Evolutionary conservation across 2,797 vertebrate genomes (phyloP), one percentile per base, ranked within the genome.

Genomic region (Menidia menidia): DNA sequence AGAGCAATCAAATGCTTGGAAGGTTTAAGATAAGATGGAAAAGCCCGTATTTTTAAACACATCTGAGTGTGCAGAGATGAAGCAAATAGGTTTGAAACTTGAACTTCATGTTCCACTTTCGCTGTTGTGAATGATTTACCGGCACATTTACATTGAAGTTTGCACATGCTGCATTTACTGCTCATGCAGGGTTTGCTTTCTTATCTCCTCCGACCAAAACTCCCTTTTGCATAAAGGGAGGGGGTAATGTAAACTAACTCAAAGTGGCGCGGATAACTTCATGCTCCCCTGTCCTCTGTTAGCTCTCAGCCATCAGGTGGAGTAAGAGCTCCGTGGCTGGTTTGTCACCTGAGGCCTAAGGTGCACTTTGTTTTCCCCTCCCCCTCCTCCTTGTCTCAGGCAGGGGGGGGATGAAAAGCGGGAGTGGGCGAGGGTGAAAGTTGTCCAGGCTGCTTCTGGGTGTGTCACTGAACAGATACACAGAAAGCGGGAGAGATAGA

Each of bases 261-360:
- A 50, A 5, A 74, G 48, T 19, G 3, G n/a, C 18, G 31, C 50
- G 19, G 43, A 12, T 71, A 66, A 72, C 43, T 78, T 43, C 31
- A 57, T 56, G 61, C 1, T 25, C 25, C 25, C 1, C 35, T 41
- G 58, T 71, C 72, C 56, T 65, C 19, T 65, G 64, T 60, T 61
- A 7, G 39, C 54, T 71, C 6, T 61, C 47, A 2, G 73, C 90
- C 92, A 62, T 87, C 73, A 91, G 92, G 88, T 89, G 92, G 90
- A 70, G 89, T 45, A 52, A 89, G 76, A 77, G 80, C 71, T 83
- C 71, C 60, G 80, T 77, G 86, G 89, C 88, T 92, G 84, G 48
- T 48, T 68, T 54, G 33, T 77, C 68, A 91, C 90, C 91, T 88
- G 80, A 84, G 73, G 74, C 71, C 53, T 51, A n/a, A 80, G 75